phyloP scores from a whole-genome alignment of 2,797 vertebrate species.

The Rhabdophis nuchalis region DNA sequence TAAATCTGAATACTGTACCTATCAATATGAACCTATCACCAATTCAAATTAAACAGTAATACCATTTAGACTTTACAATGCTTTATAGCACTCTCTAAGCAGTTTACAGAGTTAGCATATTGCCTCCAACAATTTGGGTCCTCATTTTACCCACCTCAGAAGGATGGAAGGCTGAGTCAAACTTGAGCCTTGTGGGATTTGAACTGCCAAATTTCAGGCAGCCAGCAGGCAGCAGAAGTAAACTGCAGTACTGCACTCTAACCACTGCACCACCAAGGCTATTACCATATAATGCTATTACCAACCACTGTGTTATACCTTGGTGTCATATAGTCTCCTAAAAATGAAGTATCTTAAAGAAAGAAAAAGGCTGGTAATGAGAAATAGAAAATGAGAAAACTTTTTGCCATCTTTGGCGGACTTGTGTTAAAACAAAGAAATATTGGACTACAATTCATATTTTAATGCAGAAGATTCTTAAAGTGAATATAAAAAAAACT shows the following conservation, averaged over 20 bases:
- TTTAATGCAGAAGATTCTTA: neutral
- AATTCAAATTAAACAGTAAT: neutral
- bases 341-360: neutral
- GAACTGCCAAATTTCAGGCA: no score
- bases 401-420: neutral
- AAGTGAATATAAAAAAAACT: neutral
- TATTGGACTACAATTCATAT: neutral
- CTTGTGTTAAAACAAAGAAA: neutral
- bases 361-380: neutral
- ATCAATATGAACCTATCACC: neutral
- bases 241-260: no score
- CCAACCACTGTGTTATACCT: neutral
- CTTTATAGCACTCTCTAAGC: no score
- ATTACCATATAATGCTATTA: neutral
- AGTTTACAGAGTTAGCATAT: no score
- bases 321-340: neutral
- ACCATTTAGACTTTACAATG: no score
- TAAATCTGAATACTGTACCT: neutral
- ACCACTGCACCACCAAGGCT: no score
- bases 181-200: no score
- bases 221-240: no score
- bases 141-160: no score
- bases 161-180: no score
- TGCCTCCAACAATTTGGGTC: no score
- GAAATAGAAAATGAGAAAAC: neutral